Evolutionary conservation across 2,888 invertebrate species (phyloP).

Genomic region (Listrodromus nycthemerus): DNA sequence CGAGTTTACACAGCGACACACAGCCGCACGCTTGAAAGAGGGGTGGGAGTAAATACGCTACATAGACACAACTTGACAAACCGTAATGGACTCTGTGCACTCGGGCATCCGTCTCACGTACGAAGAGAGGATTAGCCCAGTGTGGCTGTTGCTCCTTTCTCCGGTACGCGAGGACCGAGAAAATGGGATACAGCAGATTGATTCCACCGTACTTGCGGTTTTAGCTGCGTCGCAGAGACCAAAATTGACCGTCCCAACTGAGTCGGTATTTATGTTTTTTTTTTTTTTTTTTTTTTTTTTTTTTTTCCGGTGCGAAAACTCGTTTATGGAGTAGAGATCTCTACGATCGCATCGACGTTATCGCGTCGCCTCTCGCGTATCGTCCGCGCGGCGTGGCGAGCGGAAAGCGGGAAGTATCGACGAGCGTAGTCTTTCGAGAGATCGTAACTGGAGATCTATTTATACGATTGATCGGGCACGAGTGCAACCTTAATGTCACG

Average conservation of each 20-base stretch:
- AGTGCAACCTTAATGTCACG: conserved; percentile 23
- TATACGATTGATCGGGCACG: conserved; percentile 52
- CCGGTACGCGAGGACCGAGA: conserved; percentile 33
- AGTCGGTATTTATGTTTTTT: not conserved
- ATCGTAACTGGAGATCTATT: conserved; percentile 47
- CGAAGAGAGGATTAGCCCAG: conserved; percentile 38
- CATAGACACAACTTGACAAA: not conserved
- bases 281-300: no score
- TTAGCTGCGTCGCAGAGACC: conserved; percentile 21
- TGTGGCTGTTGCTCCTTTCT: conserved; percentile 20
- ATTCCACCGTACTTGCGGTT: conserved; percentile 42
- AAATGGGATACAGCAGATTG: conserved; percentile 28
- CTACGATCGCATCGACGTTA: conserved; percentile 37
- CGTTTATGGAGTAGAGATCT: conserved; percentile 20
- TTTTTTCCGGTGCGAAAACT: not conserved
- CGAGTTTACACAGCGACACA: not conserved
- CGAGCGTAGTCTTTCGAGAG: conserved; percentile 28
- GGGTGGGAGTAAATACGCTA: not conserved
- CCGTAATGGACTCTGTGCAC: conserved; percentile 12
- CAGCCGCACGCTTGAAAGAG: not conserved
- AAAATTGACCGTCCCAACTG: conserved; percentile 1
- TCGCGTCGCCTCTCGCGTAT: conserved; percentile 11
- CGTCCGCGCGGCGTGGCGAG: conserved; percentile 2
- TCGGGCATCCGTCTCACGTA: conserved; percentile 44
- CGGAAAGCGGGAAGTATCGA: conserved; percentile 26